These are phyloP conservation scores for Drosophila nikananu DNA, from an alignment of 1,140 invertebrate genomes.

Conservation along the genomic window DNA sequence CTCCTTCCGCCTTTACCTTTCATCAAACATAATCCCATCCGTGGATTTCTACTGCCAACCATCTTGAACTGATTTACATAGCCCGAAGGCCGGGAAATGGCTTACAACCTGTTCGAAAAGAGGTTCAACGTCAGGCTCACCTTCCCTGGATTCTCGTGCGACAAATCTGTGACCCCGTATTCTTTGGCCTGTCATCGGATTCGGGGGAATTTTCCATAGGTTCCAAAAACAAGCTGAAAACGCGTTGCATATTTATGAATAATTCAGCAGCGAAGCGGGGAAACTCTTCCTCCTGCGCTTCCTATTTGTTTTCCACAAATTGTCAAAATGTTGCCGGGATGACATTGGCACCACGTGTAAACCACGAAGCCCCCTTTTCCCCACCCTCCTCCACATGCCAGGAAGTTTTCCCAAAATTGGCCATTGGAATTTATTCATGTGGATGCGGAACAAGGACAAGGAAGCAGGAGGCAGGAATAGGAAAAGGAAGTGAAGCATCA, in stretches of 20 bases:
- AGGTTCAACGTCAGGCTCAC: conserved; percentile 7
- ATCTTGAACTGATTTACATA: conserved; percentile 40
- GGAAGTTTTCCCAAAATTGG: conserved; percentile 48
- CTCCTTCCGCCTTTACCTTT: neutral
- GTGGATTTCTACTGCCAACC: conserved; percentile 22
- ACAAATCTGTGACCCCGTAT: conserved; percentile 21
- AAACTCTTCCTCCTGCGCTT: conserved; percentile 15
- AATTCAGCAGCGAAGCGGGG: conserved; percentile 40
- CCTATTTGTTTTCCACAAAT: conserved; percentile 50
- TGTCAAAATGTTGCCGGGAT: conserved; percentile 52
- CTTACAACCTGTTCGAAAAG: neutral
- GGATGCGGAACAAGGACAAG: conserved; percentile 11
- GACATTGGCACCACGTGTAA: conserved; percentile 54
- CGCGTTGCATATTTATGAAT: conserved; percentile 63
- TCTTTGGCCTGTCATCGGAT: conserved; percentile 37
- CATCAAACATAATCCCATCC: conserved; percentile 7
- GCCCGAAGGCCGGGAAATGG: conserved; percentile 14
- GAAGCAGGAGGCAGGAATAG: neutral
- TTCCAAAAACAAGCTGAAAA: conserved; percentile 40
- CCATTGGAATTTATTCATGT: conserved; percentile 54
- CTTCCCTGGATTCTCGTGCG: conserved; percentile 4
- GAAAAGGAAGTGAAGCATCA: conserved; percentile 19
- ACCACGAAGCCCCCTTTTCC: neutral
- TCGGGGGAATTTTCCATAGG: conserved; percentile 8
- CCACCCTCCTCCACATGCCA: conserved; percentile 7